phyloP scores from a whole-genome alignment of 2,888 invertebrate genomes.

The Nemotelus pantherinus region DNA sequence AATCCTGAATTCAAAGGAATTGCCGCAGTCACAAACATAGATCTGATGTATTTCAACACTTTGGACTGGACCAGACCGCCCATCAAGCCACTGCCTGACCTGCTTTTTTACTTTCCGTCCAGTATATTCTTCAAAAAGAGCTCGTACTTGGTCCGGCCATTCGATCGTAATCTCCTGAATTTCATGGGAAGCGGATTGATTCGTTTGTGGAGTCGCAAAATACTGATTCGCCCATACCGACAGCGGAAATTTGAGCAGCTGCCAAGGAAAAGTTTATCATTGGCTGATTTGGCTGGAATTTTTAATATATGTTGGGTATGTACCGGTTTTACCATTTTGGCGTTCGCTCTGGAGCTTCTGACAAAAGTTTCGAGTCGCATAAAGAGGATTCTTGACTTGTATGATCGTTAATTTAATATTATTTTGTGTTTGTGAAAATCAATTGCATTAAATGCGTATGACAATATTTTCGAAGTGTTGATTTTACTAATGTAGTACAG shows the following conservation, averaged over 20 bases:
- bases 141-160: conserved; percentile 37
- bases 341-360: neutral
- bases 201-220: neutral
- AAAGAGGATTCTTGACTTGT: no score
- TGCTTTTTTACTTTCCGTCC: conserved; percentile 35
- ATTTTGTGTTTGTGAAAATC: no score
- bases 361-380: no score
- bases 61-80: neutral
- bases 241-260: neutral
- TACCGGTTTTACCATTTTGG: neutral
- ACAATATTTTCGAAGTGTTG: no score
- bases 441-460: no score
- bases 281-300: neutral
- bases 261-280: neutral
- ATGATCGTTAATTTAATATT: no score
- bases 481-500: no score
- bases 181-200: conserved; percentile 38
- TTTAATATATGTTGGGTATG: conserved; percentile 9
- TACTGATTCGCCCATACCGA: conserved; percentile 2
- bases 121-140: conserved; percentile 43
- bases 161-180: conserved; percentile 35
- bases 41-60: conserved; percentile 28
- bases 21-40: neutral
- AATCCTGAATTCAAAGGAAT: conserved; percentile 21
- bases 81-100: conserved; percentile 17